phyloP scores from a whole-genome alignment of 2,888 invertebrate species.

The Cristatella mucedo region DNA sequence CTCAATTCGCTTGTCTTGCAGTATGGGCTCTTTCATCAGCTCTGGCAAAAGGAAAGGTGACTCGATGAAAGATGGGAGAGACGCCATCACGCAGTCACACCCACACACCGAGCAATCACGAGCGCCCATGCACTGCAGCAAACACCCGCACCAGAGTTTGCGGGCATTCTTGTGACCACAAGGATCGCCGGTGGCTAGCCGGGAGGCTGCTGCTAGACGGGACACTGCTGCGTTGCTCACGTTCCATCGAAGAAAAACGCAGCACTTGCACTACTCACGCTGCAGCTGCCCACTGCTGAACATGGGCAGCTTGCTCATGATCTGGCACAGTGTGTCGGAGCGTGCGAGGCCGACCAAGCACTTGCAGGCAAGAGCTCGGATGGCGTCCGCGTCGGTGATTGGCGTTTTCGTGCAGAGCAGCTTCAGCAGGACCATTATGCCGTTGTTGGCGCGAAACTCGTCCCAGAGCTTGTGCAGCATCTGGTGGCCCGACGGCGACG shows the following conservation, averaged over 20 bases:
- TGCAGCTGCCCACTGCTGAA: constrained; percentile 84
- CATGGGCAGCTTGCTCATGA: constrained; percentile 80
- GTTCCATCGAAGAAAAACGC: not conserved
- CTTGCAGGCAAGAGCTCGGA: constrained; percentile 73
- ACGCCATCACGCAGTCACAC: not conserved
- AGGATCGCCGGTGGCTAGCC: no score
- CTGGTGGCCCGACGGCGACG: no score
- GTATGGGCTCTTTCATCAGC: constrained; percentile 84
- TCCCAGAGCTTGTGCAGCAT: constrained; percentile 84
- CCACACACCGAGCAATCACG: no score
- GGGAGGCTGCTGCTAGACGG: no score
- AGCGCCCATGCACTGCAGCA: no score
- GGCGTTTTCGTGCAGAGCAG: constrained; percentile 67
- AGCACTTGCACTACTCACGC: constrained; percentile 41
- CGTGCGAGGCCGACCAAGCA: constrained; percentile 81
- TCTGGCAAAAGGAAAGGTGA: constrained; percentile 44
- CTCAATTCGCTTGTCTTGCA: constrained; percentile 85
- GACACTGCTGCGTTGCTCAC: no score
- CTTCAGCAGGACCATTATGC: constrained; percentile 80
- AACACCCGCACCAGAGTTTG: no score
- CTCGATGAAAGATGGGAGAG: constrained; percentile 3
- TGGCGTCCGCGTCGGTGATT: constrained; percentile 86
- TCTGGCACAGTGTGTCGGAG: constrained; percentile 77
- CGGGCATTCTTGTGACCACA: no score
- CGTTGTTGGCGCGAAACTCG: constrained; percentile 77